Percentiles rank a stretch among this genome's conserved stretches.
Evolutionary conservation across 2,797 vertebrate genomes (phyloP).

Genomic region (Echiichthys vipera): DNA sequence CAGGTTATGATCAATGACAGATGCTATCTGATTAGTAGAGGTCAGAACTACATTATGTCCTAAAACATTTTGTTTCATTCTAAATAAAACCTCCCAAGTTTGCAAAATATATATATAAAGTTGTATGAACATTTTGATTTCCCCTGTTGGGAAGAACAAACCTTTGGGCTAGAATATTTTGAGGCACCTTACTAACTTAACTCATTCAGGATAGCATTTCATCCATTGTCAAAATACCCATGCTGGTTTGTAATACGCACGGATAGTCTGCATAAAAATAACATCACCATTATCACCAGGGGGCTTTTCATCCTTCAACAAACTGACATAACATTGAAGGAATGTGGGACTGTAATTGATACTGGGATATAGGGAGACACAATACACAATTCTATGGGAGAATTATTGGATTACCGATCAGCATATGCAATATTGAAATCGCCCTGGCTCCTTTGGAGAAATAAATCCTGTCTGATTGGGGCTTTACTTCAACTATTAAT

Average conservation of each 20-base stretch:
- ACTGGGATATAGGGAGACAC: neutral
- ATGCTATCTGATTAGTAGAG: neutral
- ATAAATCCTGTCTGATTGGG: conserved; percentile 45
- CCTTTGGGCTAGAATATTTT: neutral
- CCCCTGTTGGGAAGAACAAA: neutral
- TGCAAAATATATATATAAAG: neutral
- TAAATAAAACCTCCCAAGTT: neutral
- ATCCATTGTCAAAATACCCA: neutral
- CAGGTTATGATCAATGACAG: neutral
- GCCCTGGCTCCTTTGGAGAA: neutral
- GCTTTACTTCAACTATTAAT: conserved; percentile 31
- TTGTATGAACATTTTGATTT: neutral
- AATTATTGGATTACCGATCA: conserved; percentile 8
- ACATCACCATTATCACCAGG: neutral
- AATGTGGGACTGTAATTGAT: conserved; percentile 5
- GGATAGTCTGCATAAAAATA: neutral
- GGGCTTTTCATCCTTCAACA: neutral
- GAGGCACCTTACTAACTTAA: neutral
- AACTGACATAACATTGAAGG: neutral
- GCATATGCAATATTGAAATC: conserved; percentile 31
- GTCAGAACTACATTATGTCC: neutral
- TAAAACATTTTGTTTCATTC: neutral
- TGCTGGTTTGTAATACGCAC: neutral
- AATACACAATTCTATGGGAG: conserved; percentile 5
- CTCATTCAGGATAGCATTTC: neutral